Conservation (phyloP, 2,113 vertebrate species). For the Copsychus sechellarum region DNA sequence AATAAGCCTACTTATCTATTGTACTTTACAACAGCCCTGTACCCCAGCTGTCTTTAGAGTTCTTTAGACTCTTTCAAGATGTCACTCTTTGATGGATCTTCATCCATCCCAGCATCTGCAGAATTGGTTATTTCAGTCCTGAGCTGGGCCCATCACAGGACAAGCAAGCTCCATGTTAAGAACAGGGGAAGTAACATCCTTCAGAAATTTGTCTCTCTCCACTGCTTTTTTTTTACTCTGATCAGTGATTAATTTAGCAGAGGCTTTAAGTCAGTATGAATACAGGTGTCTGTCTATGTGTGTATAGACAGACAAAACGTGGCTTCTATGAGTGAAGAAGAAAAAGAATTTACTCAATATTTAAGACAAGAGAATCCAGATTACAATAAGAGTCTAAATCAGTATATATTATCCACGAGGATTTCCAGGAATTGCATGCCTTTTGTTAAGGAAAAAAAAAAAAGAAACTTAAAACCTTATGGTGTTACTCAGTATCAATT, state of each 20-base stretch:
- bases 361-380: background rate
- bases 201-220: background rate
- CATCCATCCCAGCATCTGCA: background rate
- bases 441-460: fast-evolving
- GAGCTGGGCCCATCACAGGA: background rate
- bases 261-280: background rate
- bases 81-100: background rate
- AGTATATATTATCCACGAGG: fast-evolving
- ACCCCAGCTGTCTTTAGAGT: background rate
- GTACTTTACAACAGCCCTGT: background rate
- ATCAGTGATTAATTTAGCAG: background rate
- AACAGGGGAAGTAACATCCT: background rate
- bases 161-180: background rate
- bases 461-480: too few relatives aligned
- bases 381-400: background rate
- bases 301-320: background rate
- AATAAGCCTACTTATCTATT: background rate
- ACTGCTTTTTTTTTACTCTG: background rate
- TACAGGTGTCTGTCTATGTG: background rate
- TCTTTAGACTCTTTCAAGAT: background rate
- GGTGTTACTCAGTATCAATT: background rate
- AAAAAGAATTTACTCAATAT: background rate
- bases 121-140: background rate
- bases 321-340: background rate
- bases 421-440: background rate